Conservation (phyloP, 2,797 vertebrate genomes). For the Tauraco hartlaubi region DNA sequence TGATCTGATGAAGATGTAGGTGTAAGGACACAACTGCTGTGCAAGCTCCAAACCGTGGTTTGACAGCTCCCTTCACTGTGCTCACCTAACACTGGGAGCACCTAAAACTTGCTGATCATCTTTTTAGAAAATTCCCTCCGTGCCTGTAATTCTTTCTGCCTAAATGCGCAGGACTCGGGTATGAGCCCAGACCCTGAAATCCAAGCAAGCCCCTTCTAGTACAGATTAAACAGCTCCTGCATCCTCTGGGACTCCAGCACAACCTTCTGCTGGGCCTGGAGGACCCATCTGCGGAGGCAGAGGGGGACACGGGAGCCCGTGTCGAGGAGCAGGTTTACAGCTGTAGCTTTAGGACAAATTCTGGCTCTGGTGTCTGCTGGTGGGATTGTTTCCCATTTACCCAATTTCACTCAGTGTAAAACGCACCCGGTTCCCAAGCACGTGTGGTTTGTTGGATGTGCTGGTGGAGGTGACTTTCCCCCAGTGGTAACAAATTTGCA, state of each 20-base stretch:
- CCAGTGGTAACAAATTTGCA: accelerated
- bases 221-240: not conserved
- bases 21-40: accelerated
- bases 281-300: not conserved
- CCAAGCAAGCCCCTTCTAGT: not conserved
- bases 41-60: accelerated
- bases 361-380: not conserved
- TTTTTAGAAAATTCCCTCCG: not conserved
- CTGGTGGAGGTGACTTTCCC: not conserved
- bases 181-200: not conserved
- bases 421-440: too few relatives aligned
- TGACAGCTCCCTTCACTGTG: not conserved
- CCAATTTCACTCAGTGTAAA: not conserved
- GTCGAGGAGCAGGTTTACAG: accelerated
- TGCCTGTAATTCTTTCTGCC: not conserved
- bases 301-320: too few relatives aligned
- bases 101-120: not conserved
- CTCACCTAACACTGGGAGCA: too few relatives aligned
- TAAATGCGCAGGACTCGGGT: not conserved
- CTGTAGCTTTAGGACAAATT: not conserved
- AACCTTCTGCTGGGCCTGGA: not conserved
- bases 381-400: not conserved
- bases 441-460: accelerated
- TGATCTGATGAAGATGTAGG: not conserved
- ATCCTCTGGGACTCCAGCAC: not conserved